Base-by-base conservation (phyloP, 1,140 invertebrate species). In the Drosophila seguyi region DNA sequence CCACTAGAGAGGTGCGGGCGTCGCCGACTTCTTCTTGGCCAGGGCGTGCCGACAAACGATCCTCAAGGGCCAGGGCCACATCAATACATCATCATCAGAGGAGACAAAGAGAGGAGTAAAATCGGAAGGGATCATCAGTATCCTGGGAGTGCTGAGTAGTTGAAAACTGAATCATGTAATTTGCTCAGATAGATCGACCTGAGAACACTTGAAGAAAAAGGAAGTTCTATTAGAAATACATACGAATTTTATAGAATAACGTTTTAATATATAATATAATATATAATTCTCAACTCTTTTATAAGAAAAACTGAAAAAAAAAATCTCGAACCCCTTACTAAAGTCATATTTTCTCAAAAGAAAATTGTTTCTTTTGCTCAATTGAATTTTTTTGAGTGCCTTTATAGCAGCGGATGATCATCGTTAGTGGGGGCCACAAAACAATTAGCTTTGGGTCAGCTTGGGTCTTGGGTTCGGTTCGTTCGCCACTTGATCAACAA, bases 21-120 rank as follows among this genome's bases (percentile, higher is more conserved):
- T 65, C 60, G 52, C 39, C 42, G 74, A 65, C 53, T 42, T 69
- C 53, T 42, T 69, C 48, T 60, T 56, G 59, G 36, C 20, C 57
- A 50, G 77, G 81, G 81, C 79, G 79, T 78, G 75, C 79, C 79
- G 68, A 59, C 61, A 79, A 85, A 81, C 73, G 73, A 85, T 84
- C 81, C 80, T 79, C 47, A 39, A 48, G 69, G 57, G 44, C 47
- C 65, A 60, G 41, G 38, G 27, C 29, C 60, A 57, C 14, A 27
- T 75, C 84, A 72, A 87, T 87, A 87, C 84, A 87, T 87, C 84
- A 87, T 88, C 85, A 61, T 88, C 84, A 81, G 48, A 59, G 61
- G 48, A 59, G 61, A 16, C 69, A 45, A 27, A 2, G 27, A 18
- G 29, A 34, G 58, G 50, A 55, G 25, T 11, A 6, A 25, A 36